A percentile compares a stretch with the other conserved stretches of the same genome.
Evolutionary conservation across 2,797 vertebrate genomes (phyloP).

Genomic region (Thalassophryne amazonica): DNA sequence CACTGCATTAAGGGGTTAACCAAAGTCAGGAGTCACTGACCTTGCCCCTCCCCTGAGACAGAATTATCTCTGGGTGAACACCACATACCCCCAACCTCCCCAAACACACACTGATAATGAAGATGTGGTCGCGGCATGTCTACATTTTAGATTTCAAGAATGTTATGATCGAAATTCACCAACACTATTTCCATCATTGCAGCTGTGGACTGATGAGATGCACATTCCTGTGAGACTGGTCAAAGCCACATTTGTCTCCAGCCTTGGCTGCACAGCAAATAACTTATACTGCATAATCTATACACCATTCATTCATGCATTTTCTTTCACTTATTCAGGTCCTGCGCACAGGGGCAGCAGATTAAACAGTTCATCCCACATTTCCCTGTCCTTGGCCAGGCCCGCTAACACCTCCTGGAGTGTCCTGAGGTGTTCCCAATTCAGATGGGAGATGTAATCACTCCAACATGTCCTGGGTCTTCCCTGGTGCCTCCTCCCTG

Average conservation of each 20-base stretch:
- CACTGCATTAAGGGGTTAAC: constrained; percentile 79
- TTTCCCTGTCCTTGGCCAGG: too few species aligned
- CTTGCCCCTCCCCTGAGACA: constrained; percentile 60
- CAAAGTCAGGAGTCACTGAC: constrained; percentile 72
- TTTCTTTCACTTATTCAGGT: too few species aligned
- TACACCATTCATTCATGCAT: too few species aligned
- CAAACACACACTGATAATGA: constrained; percentile 40
- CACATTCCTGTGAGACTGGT: constrained; percentile 23
- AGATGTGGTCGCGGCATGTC: constrained; percentile 42
- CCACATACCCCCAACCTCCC: constrained; percentile 26
- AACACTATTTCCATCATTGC: constrained; percentile 20
- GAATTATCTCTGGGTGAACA: constrained; percentile 59
- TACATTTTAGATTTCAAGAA: constrained; percentile 53
- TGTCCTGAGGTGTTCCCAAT: too few species aligned
- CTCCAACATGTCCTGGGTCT: too few species aligned
- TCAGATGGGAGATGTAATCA: too few species aligned
- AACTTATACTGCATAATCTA: too few species aligned
- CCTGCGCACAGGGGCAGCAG: too few species aligned
- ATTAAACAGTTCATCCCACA: too few species aligned
- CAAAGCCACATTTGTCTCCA: constrained; percentile 1
- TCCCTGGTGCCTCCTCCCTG: too few species aligned
- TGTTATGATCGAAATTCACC: constrained; percentile 40
- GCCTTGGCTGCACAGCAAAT: constrained; percentile 19
- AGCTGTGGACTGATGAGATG: constrained; percentile 17
- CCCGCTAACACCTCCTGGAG: too few species aligned